Base-by-base conservation (phyloP, 2,113 vertebrate genomes). In the Myotis yumanensis region DNA sequence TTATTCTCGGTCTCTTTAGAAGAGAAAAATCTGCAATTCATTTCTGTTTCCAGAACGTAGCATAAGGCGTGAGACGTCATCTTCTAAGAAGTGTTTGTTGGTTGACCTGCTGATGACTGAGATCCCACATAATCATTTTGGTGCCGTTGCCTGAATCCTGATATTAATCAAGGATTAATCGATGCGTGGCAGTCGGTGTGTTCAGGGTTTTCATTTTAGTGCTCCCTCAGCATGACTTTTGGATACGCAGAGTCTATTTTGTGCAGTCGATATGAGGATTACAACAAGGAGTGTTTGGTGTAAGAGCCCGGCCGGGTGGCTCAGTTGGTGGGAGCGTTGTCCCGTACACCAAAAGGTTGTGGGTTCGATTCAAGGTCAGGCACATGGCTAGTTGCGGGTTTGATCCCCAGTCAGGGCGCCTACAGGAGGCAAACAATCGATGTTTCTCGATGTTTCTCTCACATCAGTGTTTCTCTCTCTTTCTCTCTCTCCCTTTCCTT, bases 81-180 rank as follows among this genome's bases (percentile, higher is more conserved):
- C 46, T 90, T 93, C 46, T 88, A 72, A 84, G 37, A 86, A 92
- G 51, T 84, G 37, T 51, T 88, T 89, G 11, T 77, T 84, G 51
- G 54, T 85, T 90, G 23, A 76, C 52, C 80, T 12, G 69, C 77
- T 87, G 46, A 85, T 20, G 32, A 79, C 32, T 54, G 66, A 89
- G 54, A 37, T 51, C 73, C 17, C 54, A n/a, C 37, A 12, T 16
- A 48, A n/a, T 81, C 77, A 51, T 68, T 75, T 64, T 72, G 54
- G 4, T 79, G 25, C 46, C 82, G 18, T 23, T 76, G 8, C 12
- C 5, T 69, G 48, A 84, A 64, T 73, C 40, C 2, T 90, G 43
- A 72, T 89, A 81, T 46, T 80, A 75, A 73, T 71, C 6, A 54
- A 75, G 81, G 40, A 72, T 51, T 51, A 1, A 17, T 51, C 16